A percentile compares a stretch with the other conserved stretches of the same genome.
Evolutionary conservation across 2,797 vertebrate genomes (phyloP).

Genomic region (Gymnodraco acuticeps): DNA sequence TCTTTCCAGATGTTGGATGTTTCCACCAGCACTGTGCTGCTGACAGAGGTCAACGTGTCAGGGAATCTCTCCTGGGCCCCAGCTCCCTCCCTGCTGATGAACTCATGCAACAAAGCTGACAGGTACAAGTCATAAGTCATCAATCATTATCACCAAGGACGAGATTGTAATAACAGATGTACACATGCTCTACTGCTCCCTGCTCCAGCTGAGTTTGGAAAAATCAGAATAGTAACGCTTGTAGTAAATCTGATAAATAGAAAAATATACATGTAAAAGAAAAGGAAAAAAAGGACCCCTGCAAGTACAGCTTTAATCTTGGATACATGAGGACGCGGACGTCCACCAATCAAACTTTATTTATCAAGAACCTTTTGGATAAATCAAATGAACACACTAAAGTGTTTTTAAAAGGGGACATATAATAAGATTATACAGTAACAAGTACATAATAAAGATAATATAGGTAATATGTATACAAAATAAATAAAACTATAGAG

Average conservation of each 20-base stretch:
- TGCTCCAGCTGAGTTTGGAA: background rate
- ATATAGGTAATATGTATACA: no score
- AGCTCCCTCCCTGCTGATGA: conserved; percentile 36
- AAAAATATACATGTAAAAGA: background rate
- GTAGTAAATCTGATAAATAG: background rate
- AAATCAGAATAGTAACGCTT: background rate
- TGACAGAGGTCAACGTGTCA: conserved; percentile 45
- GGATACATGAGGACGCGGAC: conserved; percentile 3
- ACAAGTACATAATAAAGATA: no score
- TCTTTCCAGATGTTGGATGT: conserved; percentile 47
- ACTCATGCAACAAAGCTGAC: conserved; percentile 14
- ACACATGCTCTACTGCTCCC: background rate
- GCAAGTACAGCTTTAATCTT: background rate
- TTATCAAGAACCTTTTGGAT: no score
- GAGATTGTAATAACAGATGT: conserved; percentile 14
- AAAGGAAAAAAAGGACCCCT: background rate
- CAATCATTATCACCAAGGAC: conserved; percentile 3
- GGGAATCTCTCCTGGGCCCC: conserved; percentile 13
- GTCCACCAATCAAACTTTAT: no score
- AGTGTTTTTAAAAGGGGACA: no score
- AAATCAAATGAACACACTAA: no score
- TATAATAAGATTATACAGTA: no score
- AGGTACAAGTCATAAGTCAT: conserved; percentile 21
- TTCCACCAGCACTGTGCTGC: conserved; percentile 25
- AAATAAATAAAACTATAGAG: no score